Base-by-base conservation (phyloP, 2,888 invertebrate species). In the Sarcophaga rosellei region DNA sequence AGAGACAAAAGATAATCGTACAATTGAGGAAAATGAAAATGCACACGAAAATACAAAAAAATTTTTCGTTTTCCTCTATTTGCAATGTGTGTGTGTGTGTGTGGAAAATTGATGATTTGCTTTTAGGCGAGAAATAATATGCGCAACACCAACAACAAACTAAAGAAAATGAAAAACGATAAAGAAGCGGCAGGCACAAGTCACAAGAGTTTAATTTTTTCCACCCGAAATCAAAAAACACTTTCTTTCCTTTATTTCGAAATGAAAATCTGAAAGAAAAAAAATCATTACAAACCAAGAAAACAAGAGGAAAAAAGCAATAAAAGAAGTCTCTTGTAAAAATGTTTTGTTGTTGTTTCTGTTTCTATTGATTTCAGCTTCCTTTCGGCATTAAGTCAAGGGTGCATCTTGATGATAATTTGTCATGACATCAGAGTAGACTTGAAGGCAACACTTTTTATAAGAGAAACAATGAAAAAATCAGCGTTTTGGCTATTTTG, bases 361-460 rank as follows among this genome's bases (percentile, higher is more conserved):
- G 35, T n/a, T 70, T 17, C 21, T 35, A 15, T 44, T 17, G 61
- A 35, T 47, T 59, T 74, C 68, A 61, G 77, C 85, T 87, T 85
- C 82, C 85, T 85, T 87, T 81, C 63, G 80, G 85, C 82, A 79
- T 87, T 85, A 82, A 85, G 89, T 88, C 89, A 90, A 89, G 90
- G 90, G 89, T 89, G 89, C 89, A 90, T 89, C 89, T 89, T 84
- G 89, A 89, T 90, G 89, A 87, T 86, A 89, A 89, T 90, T 90
- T 90, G 89, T 90, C 89, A 88, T 88, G 88, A 86, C 88, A 88
- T 81, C 85, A 88, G 87, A 88, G 66, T 79, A 73, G 84, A 35
- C 65, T 83, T 76, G n/a, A 75, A 72, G 68, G 53, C 53, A 53
- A 53, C 53, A 53, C 53, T 53, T 53, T 47, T 35, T 10, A 35